These are phyloP conservation scores for Heliconius aoede DNA, from an alignment of 2,888 invertebrate genomes.

Conservation along the genomic window DNA sequence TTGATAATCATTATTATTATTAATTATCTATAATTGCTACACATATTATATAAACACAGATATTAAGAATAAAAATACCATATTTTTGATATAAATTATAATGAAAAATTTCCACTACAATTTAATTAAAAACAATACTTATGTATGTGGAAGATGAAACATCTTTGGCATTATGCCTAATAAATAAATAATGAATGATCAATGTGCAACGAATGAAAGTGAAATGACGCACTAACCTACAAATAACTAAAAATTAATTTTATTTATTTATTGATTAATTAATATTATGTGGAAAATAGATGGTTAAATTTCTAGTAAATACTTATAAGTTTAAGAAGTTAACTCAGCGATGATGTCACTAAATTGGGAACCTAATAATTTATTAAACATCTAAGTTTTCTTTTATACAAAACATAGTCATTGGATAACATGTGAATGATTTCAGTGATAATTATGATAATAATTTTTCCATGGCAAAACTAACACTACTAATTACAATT, in stretches of 20 bases:
- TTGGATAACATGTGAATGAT: neutral
- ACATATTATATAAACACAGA: too few species aligned
- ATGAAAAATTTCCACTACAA: neutral
- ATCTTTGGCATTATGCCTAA: conserved; percentile 33
- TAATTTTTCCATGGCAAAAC: neutral
- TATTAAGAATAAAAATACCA: too few species aligned
- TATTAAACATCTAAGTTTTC: neutral
- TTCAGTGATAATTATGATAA: neutral
- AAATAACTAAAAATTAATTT: neutral
- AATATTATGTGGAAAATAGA: too few species aligned
- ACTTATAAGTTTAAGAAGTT: neutral
- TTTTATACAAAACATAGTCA: neutral
- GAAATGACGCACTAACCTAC: conserved; percentile 20
- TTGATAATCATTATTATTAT: neutral
- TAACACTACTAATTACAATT: neutral
- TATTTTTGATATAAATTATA: neutral
- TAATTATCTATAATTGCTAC: too few species aligned
- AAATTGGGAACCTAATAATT: neutral
- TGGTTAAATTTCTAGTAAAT: neutral
- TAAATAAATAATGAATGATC: conserved; percentile 32
- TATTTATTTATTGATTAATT: too few species aligned
- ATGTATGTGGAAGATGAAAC: neutral
- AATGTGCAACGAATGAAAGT: conserved; percentile 27
- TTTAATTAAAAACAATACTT: neutral
- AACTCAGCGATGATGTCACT: neutral